Conservation (phyloP, 1,140 invertebrate genomes). For the Pemphigus obesinymphae region DNA sequence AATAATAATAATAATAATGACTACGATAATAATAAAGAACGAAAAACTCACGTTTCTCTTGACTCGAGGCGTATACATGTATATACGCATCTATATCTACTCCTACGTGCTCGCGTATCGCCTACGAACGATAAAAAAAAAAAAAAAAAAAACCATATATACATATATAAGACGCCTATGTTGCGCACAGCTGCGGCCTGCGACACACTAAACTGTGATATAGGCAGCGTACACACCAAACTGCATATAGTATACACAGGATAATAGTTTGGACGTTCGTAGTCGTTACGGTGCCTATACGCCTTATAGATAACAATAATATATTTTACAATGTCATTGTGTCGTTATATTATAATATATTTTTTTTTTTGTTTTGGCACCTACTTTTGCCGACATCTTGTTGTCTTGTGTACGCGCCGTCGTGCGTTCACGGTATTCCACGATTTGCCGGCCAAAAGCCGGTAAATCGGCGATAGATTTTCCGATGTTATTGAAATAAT, state of each 20-base stretch:
- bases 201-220: background rate
- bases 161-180: slow-evolving; percentile 26
- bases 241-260: background rate
- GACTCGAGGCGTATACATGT: slow-evolving; percentile 27
- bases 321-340: background rate
- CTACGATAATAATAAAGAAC: slow-evolving; percentile 41
- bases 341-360: no score
- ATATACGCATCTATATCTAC: no score
- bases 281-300: no score
- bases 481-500: no score
- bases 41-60: slow-evolving; percentile 41
- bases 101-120: slow-evolving; percentile 38
- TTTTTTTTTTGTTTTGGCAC: background rate
- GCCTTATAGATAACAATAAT: background rate
- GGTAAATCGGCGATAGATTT: no score
- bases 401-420: background rate
- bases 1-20: slow-evolving; percentile 31
- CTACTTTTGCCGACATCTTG: background rate
- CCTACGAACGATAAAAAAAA: slow-evolving; percentile 40
- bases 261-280: background rate
- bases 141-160: background rate
- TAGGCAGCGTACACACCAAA: slow-evolving; percentile 29
- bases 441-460: no score
- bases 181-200: slow-evolving; percentile 36
- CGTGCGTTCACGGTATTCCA: no score